phyloP scores from a whole-genome alignment of 2,113 vertebrate genomes.

The Dendropsophus ebraccatus region DNA sequence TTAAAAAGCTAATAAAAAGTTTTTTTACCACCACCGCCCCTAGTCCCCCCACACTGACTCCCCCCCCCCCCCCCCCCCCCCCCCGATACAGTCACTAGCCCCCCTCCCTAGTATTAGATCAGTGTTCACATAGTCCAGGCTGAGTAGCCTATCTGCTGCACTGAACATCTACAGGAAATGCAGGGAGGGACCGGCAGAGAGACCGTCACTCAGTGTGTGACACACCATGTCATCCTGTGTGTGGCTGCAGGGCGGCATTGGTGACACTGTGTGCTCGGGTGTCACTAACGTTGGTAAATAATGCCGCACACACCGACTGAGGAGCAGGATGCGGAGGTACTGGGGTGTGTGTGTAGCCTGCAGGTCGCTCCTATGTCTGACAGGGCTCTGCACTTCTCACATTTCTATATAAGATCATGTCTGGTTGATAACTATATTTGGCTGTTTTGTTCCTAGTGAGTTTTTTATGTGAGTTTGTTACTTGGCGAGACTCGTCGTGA shows the following conservation, averaged over 20 bases:
- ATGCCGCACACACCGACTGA: conserved; percentile 46
- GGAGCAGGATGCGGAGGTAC: conserved; percentile 46
- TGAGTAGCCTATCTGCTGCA: conserved; percentile 5
- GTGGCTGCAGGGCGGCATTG: conserved; percentile 12
- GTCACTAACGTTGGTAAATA: conserved; percentile 22
- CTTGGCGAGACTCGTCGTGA: not conserved
- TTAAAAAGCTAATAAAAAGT: too few species aligned
- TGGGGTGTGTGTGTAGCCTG: not conserved
- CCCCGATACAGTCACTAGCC: not conserved
- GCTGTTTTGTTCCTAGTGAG: not conserved
- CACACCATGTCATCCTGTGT: conserved; percentile 46
- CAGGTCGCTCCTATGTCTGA: not conserved
- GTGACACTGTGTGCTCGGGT: conserved; percentile 14
- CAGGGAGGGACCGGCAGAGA: conserved; percentile 56
- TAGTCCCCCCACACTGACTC: not conserved
- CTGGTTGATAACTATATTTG: not conserved
- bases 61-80: not conserved
- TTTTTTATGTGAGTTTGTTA: not conserved
- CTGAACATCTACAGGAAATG: conserved; percentile 50
- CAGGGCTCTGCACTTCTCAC: not conserved
- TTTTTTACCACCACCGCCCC: too few species aligned
- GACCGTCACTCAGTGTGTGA: conserved; percentile 47
- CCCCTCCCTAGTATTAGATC: not conserved
- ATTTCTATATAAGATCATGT: not conserved
- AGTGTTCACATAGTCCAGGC: not conserved